These are phyloP conservation scores for Lepidurus apus DNA, from an alignment of 1,140 invertebrate genomes.

Conservation along the genomic window DNA sequence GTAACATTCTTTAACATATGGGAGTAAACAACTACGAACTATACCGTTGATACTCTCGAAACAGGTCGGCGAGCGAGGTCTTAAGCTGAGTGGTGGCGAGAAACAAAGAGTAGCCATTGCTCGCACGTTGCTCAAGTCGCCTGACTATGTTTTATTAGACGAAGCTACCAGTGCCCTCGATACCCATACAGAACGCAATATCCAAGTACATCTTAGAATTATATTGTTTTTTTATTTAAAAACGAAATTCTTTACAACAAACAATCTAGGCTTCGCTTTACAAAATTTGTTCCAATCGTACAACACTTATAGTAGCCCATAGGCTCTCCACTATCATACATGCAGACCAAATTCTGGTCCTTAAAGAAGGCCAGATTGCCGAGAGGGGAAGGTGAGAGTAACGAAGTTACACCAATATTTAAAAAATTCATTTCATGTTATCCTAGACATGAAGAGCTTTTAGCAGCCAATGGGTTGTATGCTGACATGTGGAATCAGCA, in stretches of 20 bases:
- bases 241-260: not conserved
- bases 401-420: not conserved
- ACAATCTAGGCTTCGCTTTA: slow-evolving; percentile 58
- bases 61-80: slow-evolving; percentile 70
- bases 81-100: slow-evolving; percentile 79
- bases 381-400: slow-evolving; percentile 72
- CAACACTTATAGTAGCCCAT: slow-evolving; percentile 89
- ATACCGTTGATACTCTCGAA: not conserved
- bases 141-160: slow-evolving; percentile 78
- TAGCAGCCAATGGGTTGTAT: slow-evolving; percentile 63
- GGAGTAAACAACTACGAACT: not conserved
- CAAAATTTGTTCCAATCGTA: slow-evolving; percentile 72
- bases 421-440: slow-evolving; percentile 26
- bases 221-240: not conserved
- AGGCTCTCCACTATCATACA: slow-evolving; percentile 87
- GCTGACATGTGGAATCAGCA: slow-evolving; percentile 86
- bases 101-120: slow-evolving; percentile 92
- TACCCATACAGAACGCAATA: slow-evolving; percentile 76
- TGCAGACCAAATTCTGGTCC: slow-evolving; percentile 85
- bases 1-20: slow-evolving; percentile 45
- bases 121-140: slow-evolving; percentile 79
- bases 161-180: slow-evolving; percentile 84
- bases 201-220: slow-evolving; percentile 51
- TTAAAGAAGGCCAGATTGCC: slow-evolving; percentile 83
- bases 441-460: slow-evolving; percentile 69